A percentile compares a stretch with the other conserved stretches of the same genome.
These are phyloP conservation scores for Enoplosus armatus DNA, from an alignment of 2,797 vertebrate species.

Conservation along the genomic window DNA sequence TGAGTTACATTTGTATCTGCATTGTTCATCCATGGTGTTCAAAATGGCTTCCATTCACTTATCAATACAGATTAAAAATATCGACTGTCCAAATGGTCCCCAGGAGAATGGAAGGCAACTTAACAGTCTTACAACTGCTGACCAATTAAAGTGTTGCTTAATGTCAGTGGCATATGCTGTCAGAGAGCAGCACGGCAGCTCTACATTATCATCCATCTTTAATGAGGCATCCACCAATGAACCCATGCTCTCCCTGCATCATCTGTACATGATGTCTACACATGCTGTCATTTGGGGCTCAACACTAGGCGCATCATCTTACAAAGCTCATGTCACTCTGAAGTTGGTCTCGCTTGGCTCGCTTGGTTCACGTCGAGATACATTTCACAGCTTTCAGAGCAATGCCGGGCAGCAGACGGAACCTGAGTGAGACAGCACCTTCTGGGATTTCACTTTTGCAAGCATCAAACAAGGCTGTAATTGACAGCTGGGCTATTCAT, in stretches of 20 bases:
- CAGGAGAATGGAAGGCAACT: conserved; percentile 33
- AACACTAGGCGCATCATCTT: conserved; percentile 59
- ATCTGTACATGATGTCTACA: conserved; percentile 75
- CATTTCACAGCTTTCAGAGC: conserved; percentile 62
- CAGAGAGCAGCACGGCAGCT: conserved; percentile 52
- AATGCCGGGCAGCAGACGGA: conserved; percentile 34
- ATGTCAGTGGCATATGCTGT: conserved; percentile 49
- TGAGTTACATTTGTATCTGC: not conserved
- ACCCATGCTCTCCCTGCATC: conserved; percentile 65
- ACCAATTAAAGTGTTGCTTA: conserved; percentile 54
- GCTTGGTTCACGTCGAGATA: conserved; percentile 50
- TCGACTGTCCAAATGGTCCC: conserved; percentile 15
- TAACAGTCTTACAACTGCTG: conserved; percentile 46
- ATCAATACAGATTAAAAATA: conserved; percentile 32
- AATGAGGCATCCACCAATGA: conserved; percentile 69
- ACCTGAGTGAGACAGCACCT: conserved; percentile 63
- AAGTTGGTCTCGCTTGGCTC: conserved; percentile 50
- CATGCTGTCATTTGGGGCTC: conserved; percentile 65
- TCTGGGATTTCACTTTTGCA: conserved; percentile 71
- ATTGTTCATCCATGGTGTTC: not conserved
- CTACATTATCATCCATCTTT: conserved; percentile 76
- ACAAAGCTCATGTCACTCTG: conserved; percentile 60
- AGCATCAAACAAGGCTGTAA: conserved; percentile 72
- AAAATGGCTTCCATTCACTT: conserved; percentile 2
- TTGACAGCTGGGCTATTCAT: conserved; percentile 74